Base-by-base conservation (phyloP, 2,113 vertebrate genomes). In the Megalops atlanticus region DNA sequence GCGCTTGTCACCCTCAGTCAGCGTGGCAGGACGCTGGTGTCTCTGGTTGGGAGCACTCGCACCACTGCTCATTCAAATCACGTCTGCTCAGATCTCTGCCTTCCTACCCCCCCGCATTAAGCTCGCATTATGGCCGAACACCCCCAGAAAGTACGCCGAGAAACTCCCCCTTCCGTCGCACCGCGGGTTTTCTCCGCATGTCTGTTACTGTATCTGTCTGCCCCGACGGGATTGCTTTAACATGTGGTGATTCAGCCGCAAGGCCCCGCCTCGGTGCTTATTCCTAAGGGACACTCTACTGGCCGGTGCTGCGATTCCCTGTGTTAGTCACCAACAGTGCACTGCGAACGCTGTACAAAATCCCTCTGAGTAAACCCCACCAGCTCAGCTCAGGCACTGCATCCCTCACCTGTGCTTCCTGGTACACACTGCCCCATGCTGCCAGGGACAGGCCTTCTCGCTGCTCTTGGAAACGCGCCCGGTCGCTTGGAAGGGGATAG, bases 61-160 rank as follows among this genome's bases (percentile, higher is more conserved):
- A 71, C n/a, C 36, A 2, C 73, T 11, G 4, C 68, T 84, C 38
- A 86, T 80, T 77, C 68, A 33, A 80, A 69, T 85, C 83, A 82
- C 82, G 83, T 87, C 84, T 81, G 74, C 58, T 39, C 38, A 83
- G 43, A 85, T 84, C 80, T 45, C 64, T 14, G 11, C 58, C 77
- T 78, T 85, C 74, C 83, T 76, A 4, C n/a, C n/a, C 82, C 80
- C 76, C 40, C 18, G 10, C 77, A 81, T 27, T 31, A 74, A 71
- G 80, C 39, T 79, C 80, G 76, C 75, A 81, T 85, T 85, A 82
- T 43, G 1, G 47, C 31, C 31, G 52, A 40, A 83, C 33, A 45
- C 27, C 74, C 58, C 38, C 69, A 82, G 80, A 85, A 83, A 79
- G 54, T 79, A 52, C n/a, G n/a, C n/a, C n/a, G n/a, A n/a, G n/a